Percentiles rank a stretch among this genome's conserved stretches.
phyloP scores from a whole-genome alignment of 2,888 invertebrate species.

The Aelia acuminata region DNA sequence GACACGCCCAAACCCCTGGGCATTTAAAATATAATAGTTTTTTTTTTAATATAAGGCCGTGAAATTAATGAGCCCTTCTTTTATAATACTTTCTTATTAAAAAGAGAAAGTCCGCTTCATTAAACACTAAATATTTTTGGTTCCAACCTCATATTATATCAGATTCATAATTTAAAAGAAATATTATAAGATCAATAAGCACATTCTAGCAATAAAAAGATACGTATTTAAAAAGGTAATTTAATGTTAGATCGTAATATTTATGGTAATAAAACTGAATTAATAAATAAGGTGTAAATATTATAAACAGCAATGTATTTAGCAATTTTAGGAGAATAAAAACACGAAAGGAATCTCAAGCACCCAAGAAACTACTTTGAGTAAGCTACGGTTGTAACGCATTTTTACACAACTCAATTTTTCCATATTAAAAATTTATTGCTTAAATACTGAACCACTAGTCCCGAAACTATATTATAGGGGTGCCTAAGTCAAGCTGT shows the following conservation, averaged over 20 bases:
- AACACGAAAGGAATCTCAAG: too few relatives aligned
- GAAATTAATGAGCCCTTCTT: background rate
- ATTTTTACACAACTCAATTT: background rate
- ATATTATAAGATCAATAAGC: background rate
- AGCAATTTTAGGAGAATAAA: background rate
- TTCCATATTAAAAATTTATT: too few relatives aligned
- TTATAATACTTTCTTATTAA: background rate
- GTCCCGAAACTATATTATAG: background rate
- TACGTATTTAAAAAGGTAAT: background rate
- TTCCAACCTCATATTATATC: background rate
- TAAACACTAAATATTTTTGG: background rate
- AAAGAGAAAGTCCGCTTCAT: background rate
- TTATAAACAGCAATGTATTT: background rate
- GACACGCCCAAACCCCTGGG: constrained; percentile 56
- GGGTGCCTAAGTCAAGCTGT: background rate
- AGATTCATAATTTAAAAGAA: background rate
- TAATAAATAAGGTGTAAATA: background rate
- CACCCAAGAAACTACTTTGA: too few relatives aligned
- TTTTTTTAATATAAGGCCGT: background rate
- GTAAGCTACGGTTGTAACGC: too few relatives aligned
- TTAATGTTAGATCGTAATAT: background rate
- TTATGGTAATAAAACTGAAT: background rate
- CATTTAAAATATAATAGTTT: constrained; percentile 8
- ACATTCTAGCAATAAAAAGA: background rate
- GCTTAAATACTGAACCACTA: too few relatives aligned